Evolutionary conservation across 2,888 invertebrate genomes (phyloP).

Genomic region (Zygothrica quintamaculata): DNA sequence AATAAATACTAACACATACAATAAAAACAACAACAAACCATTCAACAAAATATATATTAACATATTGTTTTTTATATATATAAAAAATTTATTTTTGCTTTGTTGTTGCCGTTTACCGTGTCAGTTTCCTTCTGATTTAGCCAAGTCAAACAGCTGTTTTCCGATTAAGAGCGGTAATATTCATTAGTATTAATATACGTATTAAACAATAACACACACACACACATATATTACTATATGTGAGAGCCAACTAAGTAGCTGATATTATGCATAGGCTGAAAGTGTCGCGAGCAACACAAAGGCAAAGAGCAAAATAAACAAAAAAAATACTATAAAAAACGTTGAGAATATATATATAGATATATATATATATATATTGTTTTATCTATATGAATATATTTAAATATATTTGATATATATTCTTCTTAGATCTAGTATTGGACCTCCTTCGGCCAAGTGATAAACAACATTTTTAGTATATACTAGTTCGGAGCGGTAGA

Average conservation of each 20-base stretch:
- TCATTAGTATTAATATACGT: conserved; percentile 29
- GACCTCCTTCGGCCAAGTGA: conserved; percentile 22
- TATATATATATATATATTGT: background rate
- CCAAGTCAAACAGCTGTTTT: conserved; percentile 53
- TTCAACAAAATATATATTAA: conserved; percentile 2
- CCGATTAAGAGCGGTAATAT: conserved; percentile 46
- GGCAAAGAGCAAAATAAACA: conserved; percentile 15
- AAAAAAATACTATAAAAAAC: conserved; percentile 11
- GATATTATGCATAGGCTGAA: conserved; percentile 24
- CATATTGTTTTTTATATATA: conserved; percentile 4
- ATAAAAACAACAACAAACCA: conserved; percentile 29
- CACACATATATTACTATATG: background rate
- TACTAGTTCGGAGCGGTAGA: conserved; percentile 30
- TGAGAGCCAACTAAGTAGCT: conserved; percentile 33
- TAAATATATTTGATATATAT: background rate
- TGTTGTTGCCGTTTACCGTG: conserved; percentile 15
- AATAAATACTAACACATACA: conserved; percentile 48
- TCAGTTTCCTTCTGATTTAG: conserved; percentile 50
- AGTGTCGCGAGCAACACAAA: conserved; percentile 21
- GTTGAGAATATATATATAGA: background rate
- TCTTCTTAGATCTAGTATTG: conserved; percentile 4
- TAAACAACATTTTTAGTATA: conserved; percentile 22
- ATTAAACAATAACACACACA: background rate
- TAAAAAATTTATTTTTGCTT: background rate
- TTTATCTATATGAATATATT: too few relatives aligned